Percentiles rank a stretch among this genome's conserved stretches.
phyloP scores from a whole-genome alignment of 2,113 vertebrate genomes.

The Columba livia region DNA sequence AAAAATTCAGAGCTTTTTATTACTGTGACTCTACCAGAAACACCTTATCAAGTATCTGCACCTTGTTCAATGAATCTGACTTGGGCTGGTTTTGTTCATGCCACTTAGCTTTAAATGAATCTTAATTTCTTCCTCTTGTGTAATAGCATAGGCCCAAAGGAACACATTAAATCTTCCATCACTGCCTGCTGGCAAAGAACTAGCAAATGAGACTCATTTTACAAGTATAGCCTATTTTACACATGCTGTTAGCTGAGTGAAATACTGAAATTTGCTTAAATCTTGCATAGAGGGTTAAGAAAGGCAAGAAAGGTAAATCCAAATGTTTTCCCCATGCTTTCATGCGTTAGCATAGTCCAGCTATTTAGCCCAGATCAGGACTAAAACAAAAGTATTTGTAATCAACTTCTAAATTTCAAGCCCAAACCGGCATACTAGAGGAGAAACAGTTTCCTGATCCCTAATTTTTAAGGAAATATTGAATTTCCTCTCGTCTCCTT shows the following conservation, averaged over 20 bases:
- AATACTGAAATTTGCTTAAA: neutral
- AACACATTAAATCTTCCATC: conserved; percentile 42
- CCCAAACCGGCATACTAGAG: neutral
- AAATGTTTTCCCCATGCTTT: neutral
- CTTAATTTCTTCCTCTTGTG: conserved; percentile 51
- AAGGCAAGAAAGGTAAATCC: neutral
- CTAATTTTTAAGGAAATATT: neutral
- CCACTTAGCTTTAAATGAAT: conserved; percentile 51
- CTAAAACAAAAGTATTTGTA: neutral
- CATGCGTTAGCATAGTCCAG: neutral
- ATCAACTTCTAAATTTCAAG: neutral
- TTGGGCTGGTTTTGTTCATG: neutral
- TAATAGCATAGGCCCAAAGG: conserved; percentile 41
- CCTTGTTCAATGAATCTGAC: neutral
- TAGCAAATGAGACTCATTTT: conserved; percentile 39
- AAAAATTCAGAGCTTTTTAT: neutral
- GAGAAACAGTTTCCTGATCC: neutral
- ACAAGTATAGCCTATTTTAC: neutral
- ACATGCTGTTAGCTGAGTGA: neutral
- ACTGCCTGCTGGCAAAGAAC: conserved; percentile 48
- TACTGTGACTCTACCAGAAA: neutral
- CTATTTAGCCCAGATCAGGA: neutral
- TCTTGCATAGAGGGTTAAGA: neutral
- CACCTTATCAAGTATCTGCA: neutral
- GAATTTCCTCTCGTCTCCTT: neutral